Base-by-base conservation (phyloP, 1,140 invertebrate species). In the Drosophila bipectinata region DNA sequence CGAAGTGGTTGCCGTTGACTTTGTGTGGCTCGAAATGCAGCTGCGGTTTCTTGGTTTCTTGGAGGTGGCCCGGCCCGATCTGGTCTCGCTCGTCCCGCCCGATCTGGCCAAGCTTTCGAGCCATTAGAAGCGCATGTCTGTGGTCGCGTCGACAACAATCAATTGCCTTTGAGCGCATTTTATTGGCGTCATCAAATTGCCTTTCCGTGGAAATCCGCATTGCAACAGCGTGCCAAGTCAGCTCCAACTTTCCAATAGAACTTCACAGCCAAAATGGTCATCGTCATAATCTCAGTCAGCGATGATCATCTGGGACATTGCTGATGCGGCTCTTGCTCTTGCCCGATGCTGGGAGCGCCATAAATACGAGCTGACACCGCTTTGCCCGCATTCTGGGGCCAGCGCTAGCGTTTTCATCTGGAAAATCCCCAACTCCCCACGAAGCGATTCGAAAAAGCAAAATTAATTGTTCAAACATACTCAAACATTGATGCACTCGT, bases 401-500 rank as follows among this genome's bases (percentile, higher is more conserved):
- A 21, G 21, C 2, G 21, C 2, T 3, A 21, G 60, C 51, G 49
- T 61, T 81, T 82, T 77, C 58, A 57, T 74, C 56, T 44, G 56
- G 67, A 72, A 82, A 81, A 74, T 78, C 60, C 68, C 72, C 72
- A 75, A 56, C 59, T 72, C 56, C 58, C 69, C 58, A 48, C 44
- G 63, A 32, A 12, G 63, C 47, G 28, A 49, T 63, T 78, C 81
- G 62, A 76, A 87, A 87, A 87, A 88, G 79, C 75, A 88, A 88
- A 83, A 88, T 87, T 87, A 87, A 87, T 87, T 87, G 82, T 87
- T 83, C 64, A 83, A 87, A 71, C 84, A 88, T 74, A 84, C 80
- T 79, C 75, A 72, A 78, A 82, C 79, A 83, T 24, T 7, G 41
- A 45, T 45, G 41, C 74, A 76, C 49, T 15, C 55, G 26, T 14